Conservation (phyloP, 2,113 vertebrate species). For the Nerophis ophidion region DNA sequence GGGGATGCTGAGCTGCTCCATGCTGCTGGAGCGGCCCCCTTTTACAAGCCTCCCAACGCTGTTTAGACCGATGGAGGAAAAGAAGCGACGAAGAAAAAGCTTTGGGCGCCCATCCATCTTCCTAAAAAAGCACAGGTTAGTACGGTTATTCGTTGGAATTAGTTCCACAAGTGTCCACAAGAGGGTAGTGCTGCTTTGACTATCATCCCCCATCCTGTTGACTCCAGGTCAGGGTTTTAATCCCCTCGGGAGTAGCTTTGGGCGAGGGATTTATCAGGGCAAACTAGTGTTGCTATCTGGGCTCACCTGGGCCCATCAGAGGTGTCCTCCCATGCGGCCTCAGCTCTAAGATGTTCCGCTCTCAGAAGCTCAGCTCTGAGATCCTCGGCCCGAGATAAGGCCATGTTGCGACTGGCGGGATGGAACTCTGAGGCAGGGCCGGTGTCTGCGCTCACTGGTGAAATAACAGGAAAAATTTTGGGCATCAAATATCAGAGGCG, state of each 20-base stretch:
- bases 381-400: conserved; percentile 62
- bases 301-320: conserved; percentile 57
- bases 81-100: conserved; percentile 81
- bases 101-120: conserved; percentile 66
- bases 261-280: conserved; percentile 26
- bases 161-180: conserved; percentile 32
- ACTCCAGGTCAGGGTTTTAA: conserved; percentile 31
- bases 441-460: conserved; percentile 47
- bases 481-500: no score
- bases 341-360: conserved; percentile 72
- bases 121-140: conserved; percentile 25
- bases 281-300: conserved; percentile 14
- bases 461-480: background rate
- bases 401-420: conserved; percentile 36
- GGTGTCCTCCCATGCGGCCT: conserved; percentile 66
- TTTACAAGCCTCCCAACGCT: conserved; percentile 80
- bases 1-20: conserved; percentile 79
- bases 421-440: conserved; percentile 47
- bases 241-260: conserved; percentile 19
- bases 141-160: background rate
- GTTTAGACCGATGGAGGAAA: conserved; percentile 82
- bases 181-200: conserved; percentile 43
- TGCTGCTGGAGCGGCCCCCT: conserved; percentile 84
- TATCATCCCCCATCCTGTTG: conserved; percentile 14
- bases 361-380: conserved; percentile 68